Evolutionary conservation across 2,888 invertebrate genomes (phyloP).

Genomic region (Drosophila pegasa): DNA sequence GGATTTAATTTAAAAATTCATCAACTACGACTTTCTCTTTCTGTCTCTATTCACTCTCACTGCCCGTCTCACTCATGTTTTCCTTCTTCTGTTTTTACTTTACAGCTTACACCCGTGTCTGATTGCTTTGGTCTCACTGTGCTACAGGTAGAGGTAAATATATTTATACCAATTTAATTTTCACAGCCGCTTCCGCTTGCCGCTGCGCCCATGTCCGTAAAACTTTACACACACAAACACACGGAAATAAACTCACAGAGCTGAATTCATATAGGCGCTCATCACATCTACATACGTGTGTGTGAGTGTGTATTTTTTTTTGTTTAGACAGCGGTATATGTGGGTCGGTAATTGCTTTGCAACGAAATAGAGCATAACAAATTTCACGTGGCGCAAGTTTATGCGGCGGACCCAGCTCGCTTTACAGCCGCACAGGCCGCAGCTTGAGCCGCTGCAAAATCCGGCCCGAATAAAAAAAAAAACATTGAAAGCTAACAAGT

Average conservation of each 20-base stretch:
- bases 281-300: slow-evolving; percentile 1
- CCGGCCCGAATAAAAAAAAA: slow-evolving; percentile 35
- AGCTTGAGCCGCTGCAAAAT: slow-evolving; percentile 31
- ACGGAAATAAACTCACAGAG: neutral
- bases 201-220: neutral
- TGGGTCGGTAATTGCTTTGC: slow-evolving; percentile 76
- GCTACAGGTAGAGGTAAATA: slow-evolving; percentile 23
- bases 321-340: slow-evolving; percentile 39
- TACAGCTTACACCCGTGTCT: neutral
- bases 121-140: slow-evolving; percentile 31
- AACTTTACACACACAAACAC: slow-evolving; percentile 11
- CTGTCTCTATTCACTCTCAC: neutral
- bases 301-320: slow-evolving; percentile 4
- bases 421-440: slow-evolving; percentile 24
- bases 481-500: slow-evolving; percentile 44
- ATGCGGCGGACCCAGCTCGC: slow-evolving; percentile 37
- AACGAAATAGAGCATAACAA: slow-evolving; percentile 77
- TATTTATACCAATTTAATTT: slow-evolving; percentile 50
- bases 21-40: slow-evolving; percentile 4
- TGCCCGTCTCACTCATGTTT: neutral
- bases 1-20: neutral
- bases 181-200: slow-evolving; percentile 25
- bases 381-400: slow-evolving; percentile 73
- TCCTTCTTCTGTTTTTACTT: neutral
- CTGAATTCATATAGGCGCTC: slow-evolving; percentile 12